A percentile compares a stretch with the other conserved stretches of the same genome.
These are phyloP conservation scores for Siphamia tubifer DNA, from an alignment of 2,113 vertebrate genomes.

Conservation along the genomic window DNA sequence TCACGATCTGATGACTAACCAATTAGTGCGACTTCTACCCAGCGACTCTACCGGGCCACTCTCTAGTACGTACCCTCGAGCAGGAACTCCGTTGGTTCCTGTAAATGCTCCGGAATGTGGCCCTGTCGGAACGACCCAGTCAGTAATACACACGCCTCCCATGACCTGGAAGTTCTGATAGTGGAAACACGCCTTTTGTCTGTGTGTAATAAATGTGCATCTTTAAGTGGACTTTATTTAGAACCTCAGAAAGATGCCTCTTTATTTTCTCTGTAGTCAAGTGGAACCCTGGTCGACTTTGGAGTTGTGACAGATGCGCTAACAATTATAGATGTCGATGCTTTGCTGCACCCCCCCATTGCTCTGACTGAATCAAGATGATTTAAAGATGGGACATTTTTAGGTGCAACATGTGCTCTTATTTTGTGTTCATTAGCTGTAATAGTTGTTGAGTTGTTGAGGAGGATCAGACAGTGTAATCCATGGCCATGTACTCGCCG, in stretches of 20 bases:
- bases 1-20: no score
- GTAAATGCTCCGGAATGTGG: no score
- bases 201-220: no score
- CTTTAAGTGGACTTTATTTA: constrained; percentile 5
- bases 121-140: no score
- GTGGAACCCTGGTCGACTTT: not conserved
- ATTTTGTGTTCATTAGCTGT: constrained; percentile 34
- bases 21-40: no score
- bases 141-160: no score
- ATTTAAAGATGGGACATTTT: not conserved
- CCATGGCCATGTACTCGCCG: constrained; percentile 16
- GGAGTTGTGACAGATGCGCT: constrained; percentile 11
- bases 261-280: not conserved
- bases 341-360: not conserved
- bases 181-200: no score
- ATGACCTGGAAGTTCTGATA: no score
- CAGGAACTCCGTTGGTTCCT: no score
- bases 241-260: not conserved
- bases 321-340: not conserved
- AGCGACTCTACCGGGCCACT: no score
- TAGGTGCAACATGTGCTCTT: not conserved
- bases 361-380: not conserved
- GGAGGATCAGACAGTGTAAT: constrained; percentile 24
- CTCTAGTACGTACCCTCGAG: no score
- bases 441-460: constrained; percentile 24